Conservation (phyloP, 2,888 invertebrate species). For the Morinoia aosen region DNA sequence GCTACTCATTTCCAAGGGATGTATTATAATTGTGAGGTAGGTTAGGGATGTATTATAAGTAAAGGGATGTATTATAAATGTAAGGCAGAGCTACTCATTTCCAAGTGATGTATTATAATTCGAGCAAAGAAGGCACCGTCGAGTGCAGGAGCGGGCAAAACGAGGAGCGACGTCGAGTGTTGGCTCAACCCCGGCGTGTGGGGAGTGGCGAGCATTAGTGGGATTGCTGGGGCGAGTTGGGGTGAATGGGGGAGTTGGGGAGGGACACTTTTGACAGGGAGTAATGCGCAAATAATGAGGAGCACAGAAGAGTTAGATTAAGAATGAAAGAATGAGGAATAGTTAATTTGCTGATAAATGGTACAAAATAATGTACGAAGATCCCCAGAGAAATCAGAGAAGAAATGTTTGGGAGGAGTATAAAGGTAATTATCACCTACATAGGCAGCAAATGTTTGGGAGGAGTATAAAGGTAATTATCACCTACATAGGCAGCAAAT, state of each 20-base stretch:
- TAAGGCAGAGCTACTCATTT: neutral
- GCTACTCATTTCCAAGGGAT: neutral
- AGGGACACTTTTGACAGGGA: neutral
- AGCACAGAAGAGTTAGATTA: neutral
- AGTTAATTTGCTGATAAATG: neutral
- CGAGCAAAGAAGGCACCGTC: neutral
- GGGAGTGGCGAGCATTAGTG: conserved; percentile 33
- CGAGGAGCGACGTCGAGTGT: neutral
- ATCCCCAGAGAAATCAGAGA: too few relatives aligned
- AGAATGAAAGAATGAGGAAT: neutral
- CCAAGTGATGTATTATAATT: neutral
- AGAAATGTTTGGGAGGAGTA: too few relatives aligned
- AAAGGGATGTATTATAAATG: too few relatives aligned
- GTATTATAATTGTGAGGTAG: neutral
- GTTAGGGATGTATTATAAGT: too few relatives aligned
- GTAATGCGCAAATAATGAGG: neutral
- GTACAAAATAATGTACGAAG: too few relatives aligned
- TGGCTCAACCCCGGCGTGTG: neutral
- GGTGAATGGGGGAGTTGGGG: neutral
- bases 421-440: too few relatives aligned
- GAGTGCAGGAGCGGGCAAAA: neutral
- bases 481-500: too few relatives aligned
- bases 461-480: too few relatives aligned
- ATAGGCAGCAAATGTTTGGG: too few relatives aligned
- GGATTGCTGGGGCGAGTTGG: neutral